A percentile compares a stretch with the other conserved stretches of the same genome.
These are phyloP conservation scores for Eristalis arbustorum DNA, from an alignment of 2,888 invertebrate genomes.

Conservation along the genomic window DNA sequence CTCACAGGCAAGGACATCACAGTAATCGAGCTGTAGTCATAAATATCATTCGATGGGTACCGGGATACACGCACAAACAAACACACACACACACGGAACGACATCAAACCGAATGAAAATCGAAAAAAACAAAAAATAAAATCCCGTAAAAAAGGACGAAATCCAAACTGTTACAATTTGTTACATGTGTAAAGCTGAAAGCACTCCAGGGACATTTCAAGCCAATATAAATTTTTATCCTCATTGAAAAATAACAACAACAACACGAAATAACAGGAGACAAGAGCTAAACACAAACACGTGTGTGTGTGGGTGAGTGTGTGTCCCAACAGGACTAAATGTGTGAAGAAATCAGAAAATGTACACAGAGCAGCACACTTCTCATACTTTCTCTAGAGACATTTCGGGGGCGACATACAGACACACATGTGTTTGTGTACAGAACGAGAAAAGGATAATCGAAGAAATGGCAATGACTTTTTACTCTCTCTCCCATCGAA, in stretches of 20 bases:
- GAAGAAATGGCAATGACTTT: conserved; percentile 68
- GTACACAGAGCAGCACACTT: conserved; percentile 10
- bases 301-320: conserved; percentile 16
- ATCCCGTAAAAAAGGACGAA: conserved; percentile 46
- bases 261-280: conserved; percentile 26
- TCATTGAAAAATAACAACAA: conserved; percentile 50
- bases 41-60: conserved; percentile 62
- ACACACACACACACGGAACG: conserved; percentile 1
- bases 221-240: conserved; percentile 75
- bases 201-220: conserved; percentile 79
- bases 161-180: conserved; percentile 77
- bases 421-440: neutral
- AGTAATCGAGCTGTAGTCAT: conserved; percentile 66
- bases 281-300: conserved; percentile 71
- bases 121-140: conserved; percentile 37
- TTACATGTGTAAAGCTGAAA: conserved; percentile 79
- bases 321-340: conserved; percentile 17
- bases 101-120: conserved; percentile 50
- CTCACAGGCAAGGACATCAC: conserved; percentile 61
- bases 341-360: conserved; percentile 47
- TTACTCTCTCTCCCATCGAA: conserved; percentile 29
- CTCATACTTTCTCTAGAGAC: conserved; percentile 7
- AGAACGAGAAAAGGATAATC: conserved; percentile 65
- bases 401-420: neutral
- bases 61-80: conserved; percentile 28